Evolutionary conservation across 2,113 vertebrate species (phyloP).

Genomic region (Channa argus): DNA sequence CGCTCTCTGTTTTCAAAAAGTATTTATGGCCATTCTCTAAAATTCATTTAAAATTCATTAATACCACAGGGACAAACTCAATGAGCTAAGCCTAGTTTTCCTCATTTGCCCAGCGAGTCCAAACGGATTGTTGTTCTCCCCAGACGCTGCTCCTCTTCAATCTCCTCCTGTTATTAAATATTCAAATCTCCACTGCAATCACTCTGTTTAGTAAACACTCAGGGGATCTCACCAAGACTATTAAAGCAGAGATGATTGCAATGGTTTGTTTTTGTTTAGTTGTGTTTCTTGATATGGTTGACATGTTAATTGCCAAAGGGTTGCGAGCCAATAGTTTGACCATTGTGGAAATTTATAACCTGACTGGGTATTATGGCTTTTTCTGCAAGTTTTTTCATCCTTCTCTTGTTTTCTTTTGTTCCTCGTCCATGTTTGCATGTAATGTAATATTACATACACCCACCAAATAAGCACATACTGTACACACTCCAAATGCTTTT

Average conservation of each 20-base stretch:
- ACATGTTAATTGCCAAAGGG: slow-evolving; percentile 66
- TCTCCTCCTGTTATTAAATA: slow-evolving; percentile 82
- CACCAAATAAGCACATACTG: slow-evolving; percentile 6
- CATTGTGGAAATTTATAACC: slow-evolving; percentile 20
- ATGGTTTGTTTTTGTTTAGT: slow-evolving; percentile 75
- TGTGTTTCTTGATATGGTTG: slow-evolving; percentile 46
- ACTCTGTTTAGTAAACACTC: slow-evolving; percentile 80
- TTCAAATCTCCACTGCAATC: slow-evolving; percentile 80
- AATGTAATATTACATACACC: slow-evolving; percentile 12
- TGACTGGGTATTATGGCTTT: neutral
- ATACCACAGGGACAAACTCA: slow-evolving; percentile 74
- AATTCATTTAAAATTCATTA: slow-evolving; percentile 78
- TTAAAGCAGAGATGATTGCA: slow-evolving; percentile 76
- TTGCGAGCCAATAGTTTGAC: slow-evolving; percentile 49
- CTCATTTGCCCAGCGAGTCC: slow-evolving; percentile 77
- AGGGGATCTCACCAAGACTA: slow-evolving; percentile 68
- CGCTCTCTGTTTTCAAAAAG: slow-evolving; percentile 51
- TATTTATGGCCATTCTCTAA: slow-evolving; percentile 67
- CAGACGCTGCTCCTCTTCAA: slow-evolving; percentile 70
- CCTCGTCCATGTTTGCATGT: slow-evolving; percentile 26
- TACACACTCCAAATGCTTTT: slow-evolving; percentile 34
- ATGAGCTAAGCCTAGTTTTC: slow-evolving; percentile 76
- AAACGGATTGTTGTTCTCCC: slow-evolving; percentile 79
- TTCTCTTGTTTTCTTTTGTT: neutral
- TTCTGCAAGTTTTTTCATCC: neutral